Evolutionary conservation across 2,888 invertebrate species (phyloP).

Genomic region (Volucella inflata): DNA sequence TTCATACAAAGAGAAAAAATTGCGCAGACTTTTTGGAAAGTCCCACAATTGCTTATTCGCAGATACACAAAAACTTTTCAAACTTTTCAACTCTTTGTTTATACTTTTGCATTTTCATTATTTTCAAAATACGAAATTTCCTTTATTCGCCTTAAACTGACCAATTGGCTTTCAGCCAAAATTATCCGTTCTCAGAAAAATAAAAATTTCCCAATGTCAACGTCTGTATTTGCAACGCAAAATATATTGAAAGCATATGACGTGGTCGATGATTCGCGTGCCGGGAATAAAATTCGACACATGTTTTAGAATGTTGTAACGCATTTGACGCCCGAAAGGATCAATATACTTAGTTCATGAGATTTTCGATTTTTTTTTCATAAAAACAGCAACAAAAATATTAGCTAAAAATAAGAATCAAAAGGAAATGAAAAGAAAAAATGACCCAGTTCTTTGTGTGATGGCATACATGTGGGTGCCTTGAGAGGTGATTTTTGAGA

Average conservation of each 20-base stretch:
- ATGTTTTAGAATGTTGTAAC: constrained; percentile 19
- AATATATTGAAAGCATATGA: constrained; percentile 13
- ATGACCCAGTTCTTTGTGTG: constrained; percentile 29
- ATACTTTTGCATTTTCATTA: constrained; percentile 30
- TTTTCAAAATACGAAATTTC: constrained; percentile 52
- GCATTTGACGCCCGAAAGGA: constrained; percentile 9
- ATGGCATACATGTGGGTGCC: not conserved
- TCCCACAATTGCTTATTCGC: constrained; percentile 23
- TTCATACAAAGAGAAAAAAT: constrained; percentile 24
- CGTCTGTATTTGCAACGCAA: constrained; percentile 41
- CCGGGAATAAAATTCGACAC: constrained; percentile 32
- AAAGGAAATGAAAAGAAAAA: not conserved
- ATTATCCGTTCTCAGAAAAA: constrained; percentile 20
- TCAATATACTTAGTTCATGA: constrained; percentile 32
- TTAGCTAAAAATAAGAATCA: not conserved
- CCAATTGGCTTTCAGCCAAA: constrained; percentile 62
- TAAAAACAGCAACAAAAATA: not conserved
- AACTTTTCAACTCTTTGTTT: constrained; percentile 24
- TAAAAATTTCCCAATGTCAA: constrained; percentile 57
- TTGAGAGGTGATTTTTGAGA: too few relatives aligned
- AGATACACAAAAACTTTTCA: constrained; percentile 26
- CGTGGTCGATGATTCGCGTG: constrained; percentile 44
- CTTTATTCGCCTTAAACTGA: constrained; percentile 64
- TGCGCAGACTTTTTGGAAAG: constrained; percentile 51
- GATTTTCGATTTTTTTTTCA: not conserved